These are phyloP conservation scores for Synchiropus splendidus DNA, from an alignment of 2,113 vertebrate genomes.

Conservation along the genomic window DNA sequence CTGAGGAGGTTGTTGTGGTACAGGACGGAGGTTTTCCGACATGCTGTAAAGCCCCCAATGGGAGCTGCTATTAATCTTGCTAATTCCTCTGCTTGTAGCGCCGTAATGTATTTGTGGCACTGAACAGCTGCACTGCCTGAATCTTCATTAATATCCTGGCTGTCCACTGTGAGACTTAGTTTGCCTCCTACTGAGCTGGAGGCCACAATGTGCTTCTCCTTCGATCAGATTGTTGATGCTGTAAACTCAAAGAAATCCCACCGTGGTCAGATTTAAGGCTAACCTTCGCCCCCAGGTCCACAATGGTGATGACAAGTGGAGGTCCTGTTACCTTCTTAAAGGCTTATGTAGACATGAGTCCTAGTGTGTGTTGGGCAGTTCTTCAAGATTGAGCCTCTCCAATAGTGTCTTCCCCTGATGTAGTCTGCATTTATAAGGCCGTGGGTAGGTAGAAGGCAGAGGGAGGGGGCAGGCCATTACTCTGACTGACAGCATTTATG, in stretches of 20 bases:
- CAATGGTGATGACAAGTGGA: constrained; percentile 40
- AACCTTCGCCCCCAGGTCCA: constrained; percentile 32
- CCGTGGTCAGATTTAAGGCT: constrained; percentile 38
- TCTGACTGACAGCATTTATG: constrained; percentile 63
- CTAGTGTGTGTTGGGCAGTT: constrained; percentile 15
- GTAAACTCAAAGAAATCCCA: constrained; percentile 18
- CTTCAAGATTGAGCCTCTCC: constrained; percentile 22
- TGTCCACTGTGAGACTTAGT: constrained; percentile 3
- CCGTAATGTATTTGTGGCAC: constrained; percentile 12
- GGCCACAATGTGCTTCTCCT: constrained; percentile 8
- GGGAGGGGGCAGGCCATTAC: constrained; percentile 42
- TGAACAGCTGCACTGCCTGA: constrained; percentile 11
- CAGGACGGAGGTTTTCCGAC: constrained; percentile 6
- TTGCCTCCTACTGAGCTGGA: constrained; percentile 27
- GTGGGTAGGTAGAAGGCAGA: constrained; percentile 19
- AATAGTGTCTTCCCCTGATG: constrained; percentile 33
- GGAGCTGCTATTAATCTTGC: constrained; percentile 33
- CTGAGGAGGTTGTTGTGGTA: constrained; percentile 1
- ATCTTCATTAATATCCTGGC: constrained; percentile 9
- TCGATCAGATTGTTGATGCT: constrained; percentile 26
- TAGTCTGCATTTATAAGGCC: constrained; percentile 60
- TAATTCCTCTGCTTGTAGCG: constrained; percentile 13
- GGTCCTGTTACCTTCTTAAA: constrained; percentile 54
- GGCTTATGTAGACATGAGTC: constrained; percentile 47
- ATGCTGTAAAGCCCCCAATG: constrained; percentile 16